A percentile compares a stretch with the other conserved stretches of the same genome.
These are phyloP conservation scores for Beroe ovata DNA, from an alignment of 37 sponge, comb jelly and placozoan genomes.

Conservation along the genomic window DNA sequence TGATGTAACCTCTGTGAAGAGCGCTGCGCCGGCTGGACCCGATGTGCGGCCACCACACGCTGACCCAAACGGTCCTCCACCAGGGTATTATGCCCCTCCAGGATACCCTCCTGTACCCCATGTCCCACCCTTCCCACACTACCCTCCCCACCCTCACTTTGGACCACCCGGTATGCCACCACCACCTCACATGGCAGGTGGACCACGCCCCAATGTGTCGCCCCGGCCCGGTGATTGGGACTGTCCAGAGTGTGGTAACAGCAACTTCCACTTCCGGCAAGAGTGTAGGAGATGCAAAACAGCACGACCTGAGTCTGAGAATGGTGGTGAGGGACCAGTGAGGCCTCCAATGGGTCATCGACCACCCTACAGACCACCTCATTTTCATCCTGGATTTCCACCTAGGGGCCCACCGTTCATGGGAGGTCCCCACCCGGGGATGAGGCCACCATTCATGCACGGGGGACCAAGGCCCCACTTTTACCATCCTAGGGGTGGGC, in stretches of 20 bases:
- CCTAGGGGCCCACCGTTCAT: slow-evolving; percentile 33
- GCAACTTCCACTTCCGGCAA: slow-evolving; percentile 51
- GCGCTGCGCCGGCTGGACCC: neutral
- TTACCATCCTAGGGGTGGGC: neutral
- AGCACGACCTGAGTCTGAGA: neutral
- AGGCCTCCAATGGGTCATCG: slow-evolving; percentile 7
- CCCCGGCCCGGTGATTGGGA: slow-evolving; percentile 63
- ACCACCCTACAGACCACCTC: slow-evolving; percentile 36
- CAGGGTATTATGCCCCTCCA: neutral
- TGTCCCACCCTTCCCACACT: neutral
- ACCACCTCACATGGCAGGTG: slow-evolving; percentile 1
- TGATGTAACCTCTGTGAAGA: slow-evolving; percentile 28
- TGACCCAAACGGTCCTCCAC: neutral
- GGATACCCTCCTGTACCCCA: slow-evolving; percentile 43
- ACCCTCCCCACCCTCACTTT: neutral
- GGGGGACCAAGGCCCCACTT: slow-evolving; percentile 11
- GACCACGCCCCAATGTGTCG: neutral
- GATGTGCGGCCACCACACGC: neutral
- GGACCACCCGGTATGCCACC: neutral
- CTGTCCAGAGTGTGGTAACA: slow-evolving; percentile 45
- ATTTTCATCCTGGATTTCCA: slow-evolving; percentile 19
- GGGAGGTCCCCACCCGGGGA: slow-evolving; percentile 11
- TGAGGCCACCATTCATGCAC: slow-evolving; percentile 39
- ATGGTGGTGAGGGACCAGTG: neutral
- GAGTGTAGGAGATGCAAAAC: slow-evolving; percentile 40